phyloP scores from a whole-genome alignment of 1,140 invertebrate species.

The Paramacrobiotus metropolitanus region DNA sequence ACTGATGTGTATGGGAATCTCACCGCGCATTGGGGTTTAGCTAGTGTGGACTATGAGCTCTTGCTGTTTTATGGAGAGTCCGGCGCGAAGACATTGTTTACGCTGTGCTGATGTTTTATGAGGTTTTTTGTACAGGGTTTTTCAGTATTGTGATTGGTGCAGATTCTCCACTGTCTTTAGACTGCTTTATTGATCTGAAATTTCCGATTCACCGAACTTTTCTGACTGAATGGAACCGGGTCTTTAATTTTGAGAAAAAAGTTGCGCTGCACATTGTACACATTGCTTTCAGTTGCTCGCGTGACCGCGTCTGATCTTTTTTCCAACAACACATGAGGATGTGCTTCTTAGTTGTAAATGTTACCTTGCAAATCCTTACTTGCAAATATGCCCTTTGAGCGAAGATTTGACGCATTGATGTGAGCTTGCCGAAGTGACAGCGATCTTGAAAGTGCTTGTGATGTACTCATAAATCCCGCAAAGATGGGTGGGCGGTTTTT shows the following conservation, averaged over 20 bases:
- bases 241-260: too few species aligned
- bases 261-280: too few species aligned
- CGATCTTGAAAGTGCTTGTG: constrained; percentile 41
- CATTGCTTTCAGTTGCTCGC: neutral
- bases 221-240: neutral
- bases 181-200: neutral
- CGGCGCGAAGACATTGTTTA: too few species aligned
- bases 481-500: constrained; percentile 68
- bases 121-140: neutral
- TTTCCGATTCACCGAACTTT: neutral
- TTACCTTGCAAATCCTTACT: too few species aligned
- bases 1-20: constrained; percentile 32
- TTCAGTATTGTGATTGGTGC: neutral
- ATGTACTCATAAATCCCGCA: constrained; percentile 50
- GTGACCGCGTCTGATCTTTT: neutral
- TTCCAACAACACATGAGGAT: too few species aligned
- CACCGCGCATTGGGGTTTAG: constrained; percentile 21
- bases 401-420: constrained; percentile 41
- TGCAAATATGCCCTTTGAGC: constrained; percentile 46
- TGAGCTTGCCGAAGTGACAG: constrained; percentile 33
- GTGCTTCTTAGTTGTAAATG: too few species aligned
- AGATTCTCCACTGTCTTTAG: neutral
- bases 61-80: neutral
- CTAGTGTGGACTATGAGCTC: neutral
- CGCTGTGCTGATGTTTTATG: too few species aligned